A percentile compares a stretch with the other conserved stretches of the same genome.
phyloP scores from a whole-genome alignment of 2,797 vertebrate genomes.

The Rallus crepitans region DNA sequence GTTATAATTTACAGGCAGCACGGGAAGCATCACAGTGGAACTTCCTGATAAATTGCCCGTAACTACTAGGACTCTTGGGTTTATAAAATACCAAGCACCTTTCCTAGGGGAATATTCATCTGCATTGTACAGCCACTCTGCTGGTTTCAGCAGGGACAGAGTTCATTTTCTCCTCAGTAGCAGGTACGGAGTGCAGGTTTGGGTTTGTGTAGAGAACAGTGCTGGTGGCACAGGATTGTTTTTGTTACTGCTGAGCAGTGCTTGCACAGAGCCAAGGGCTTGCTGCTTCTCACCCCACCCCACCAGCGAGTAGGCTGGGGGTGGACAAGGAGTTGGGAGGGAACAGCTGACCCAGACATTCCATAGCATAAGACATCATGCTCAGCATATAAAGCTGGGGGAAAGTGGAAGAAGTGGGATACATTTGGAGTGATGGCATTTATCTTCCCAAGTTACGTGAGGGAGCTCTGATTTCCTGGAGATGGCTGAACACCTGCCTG shows the following conservation, averaged over 20 bases:
- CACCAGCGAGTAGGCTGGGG: fast-evolving
- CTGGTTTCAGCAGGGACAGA: neutral
- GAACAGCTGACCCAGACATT: neutral
- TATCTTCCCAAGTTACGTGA: neutral
- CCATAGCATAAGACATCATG: fast-evolving
- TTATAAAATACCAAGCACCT: neutral
- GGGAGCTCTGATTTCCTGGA: neutral
- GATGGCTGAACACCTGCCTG: neutral
- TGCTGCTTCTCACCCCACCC: fast-evolving
- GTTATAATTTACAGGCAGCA: neutral
- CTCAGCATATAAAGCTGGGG: neutral
- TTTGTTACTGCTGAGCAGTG: neutral
- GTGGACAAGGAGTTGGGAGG: neutral
- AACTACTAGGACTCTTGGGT: neutral
- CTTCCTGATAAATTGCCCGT: neutral
- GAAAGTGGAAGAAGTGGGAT: neutral
- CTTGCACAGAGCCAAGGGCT: neutral
- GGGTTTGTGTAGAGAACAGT: neutral
- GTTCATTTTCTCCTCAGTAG: neutral
- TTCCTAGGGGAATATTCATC: neutral
- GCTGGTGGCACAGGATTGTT: neutral
- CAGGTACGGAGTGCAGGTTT: neutral
- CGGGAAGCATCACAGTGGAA: neutral
- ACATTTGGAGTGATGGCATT: fast-evolving
- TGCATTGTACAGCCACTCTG: neutral